Conservation (phyloP, 1,140 invertebrate species). For the Drosophila malerkotliana region DNA sequence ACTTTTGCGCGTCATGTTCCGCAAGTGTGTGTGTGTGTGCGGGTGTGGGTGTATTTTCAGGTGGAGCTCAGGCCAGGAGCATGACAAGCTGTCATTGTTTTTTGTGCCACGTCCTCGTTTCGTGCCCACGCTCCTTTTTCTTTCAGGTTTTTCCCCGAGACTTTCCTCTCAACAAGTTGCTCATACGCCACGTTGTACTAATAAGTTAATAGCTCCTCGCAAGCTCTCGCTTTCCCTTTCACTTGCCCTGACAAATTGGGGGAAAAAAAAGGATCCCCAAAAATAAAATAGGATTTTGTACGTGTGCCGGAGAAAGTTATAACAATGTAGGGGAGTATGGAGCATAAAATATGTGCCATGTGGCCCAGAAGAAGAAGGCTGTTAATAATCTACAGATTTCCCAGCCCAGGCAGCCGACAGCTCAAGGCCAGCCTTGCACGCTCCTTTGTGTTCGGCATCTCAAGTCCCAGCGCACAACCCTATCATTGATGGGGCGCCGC, state of each 20-base stretch:
- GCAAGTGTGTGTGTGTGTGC: conserved; percentile 21
- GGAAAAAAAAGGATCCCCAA: conserved; percentile 35
- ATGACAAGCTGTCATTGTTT: conserved; percentile 77
- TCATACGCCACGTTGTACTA: conserved; percentile 72
- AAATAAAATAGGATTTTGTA: conserved; percentile 79
- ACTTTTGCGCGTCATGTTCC: conserved; percentile 47
- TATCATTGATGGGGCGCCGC: conserved; percentile 48
- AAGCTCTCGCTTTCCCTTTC: conserved; percentile 15
- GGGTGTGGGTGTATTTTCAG: conserved; percentile 41
- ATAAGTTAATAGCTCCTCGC: conserved; percentile 69
- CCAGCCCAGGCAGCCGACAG: conserved; percentile 39
- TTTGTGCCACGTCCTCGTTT: conserved; percentile 18
- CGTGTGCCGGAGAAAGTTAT: conserved; percentile 39
- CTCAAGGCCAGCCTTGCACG: conserved; percentile 39
- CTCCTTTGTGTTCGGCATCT: conserved; percentile 17
- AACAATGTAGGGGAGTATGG: conserved; percentile 53
- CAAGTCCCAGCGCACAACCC: conserved; percentile 24
- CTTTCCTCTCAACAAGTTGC: conserved; percentile 65
- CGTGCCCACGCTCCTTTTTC: not conserved
- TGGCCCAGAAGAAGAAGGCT: conserved; percentile 22
- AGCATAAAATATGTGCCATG: conserved; percentile 33
- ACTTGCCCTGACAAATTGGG: conserved; percentile 67
- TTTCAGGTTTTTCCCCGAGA: conserved; percentile 1
- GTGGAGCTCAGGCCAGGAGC: conserved; percentile 52
- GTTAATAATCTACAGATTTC: conserved; percentile 37